Base-by-base conservation (phyloP, 2,888 invertebrate species). In the Parnassius smintheus region DNA sequence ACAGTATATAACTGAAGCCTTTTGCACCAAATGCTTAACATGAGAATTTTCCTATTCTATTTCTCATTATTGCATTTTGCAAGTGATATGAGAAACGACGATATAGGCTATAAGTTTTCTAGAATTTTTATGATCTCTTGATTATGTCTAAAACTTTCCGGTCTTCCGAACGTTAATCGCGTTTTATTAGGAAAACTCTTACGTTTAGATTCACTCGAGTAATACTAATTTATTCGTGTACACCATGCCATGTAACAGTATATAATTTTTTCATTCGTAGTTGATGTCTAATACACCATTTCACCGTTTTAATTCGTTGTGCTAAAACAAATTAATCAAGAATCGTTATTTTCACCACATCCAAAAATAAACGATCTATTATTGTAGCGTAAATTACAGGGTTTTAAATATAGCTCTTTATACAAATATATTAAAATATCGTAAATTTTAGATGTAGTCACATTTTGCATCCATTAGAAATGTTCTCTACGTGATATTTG, bases 21-120 rank as follows among this genome's bases (percentile, higher is more conserved):
- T 69, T 73, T 68, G 75, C 75, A 70, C 81, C 75, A 68, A 66
- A 67, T 66, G 64, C 64, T 68, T 59, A 64, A 66, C 60, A 61
- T 68, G 54, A 67, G 60, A 64, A 61, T 67, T 61, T 64, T 75
- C 73, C 74, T 77, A 79, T 80, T 82, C 79, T 68, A 64, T 72
- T 80, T 83, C 88, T 91, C 89, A 87, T 87, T 72, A 88, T 87
- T 88, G 88, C 83, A 57, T 56, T 52, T 61, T 66, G 86, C 85
- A 88, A 89, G 85, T 56, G 59, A 81, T 82, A 83, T 88, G 89
- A 89, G 85, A 83, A 72, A 76, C 68, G 58, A 68, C 65, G 77
- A 77, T 67, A 73, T 82, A 66, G 83, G 75, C 74, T 73, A 56
- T 73, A 71, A 73, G 68, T 77, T 67, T 80, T 82, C 66, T 82